Base-by-base conservation (phyloP, 1,140 invertebrate species). In the Hormaphis cornu region DNA sequence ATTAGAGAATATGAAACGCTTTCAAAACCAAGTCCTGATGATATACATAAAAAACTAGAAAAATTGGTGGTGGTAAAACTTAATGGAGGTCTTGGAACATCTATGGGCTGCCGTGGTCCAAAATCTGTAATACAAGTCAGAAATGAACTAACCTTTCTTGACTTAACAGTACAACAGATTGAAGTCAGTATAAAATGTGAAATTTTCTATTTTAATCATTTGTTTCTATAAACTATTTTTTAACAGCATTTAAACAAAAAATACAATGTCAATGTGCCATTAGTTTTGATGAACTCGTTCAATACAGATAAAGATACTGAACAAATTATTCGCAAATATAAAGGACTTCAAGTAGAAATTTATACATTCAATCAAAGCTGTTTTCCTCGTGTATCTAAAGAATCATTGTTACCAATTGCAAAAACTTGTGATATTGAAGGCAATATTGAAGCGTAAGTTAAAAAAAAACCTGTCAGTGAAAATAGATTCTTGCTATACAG, bases 251-350 rank as follows among this genome's bases (percentile, higher is more conserved):
- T 99, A 50, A 99, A 99, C 79, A 95, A 92, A 82, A 90, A 85
- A 0, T 99, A 98, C 78, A 88, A 91, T 75, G 88, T 89, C 28
- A 92, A 95, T 79, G 95, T 99, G 1, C 97, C 97, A 3, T 80
- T 99, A 50, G 93, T 99, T 24, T 81, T 99, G 53, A 99, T 99
- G 97, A 97, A 99, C 79, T 99, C 96, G 0, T 99, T 99, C 80
- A 99, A 99, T 78, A 99, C 97, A 0, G 93, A 99, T 76, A 94
- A 94, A 74, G 97, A 99, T 75, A 99, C 97, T 0, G 87, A 94
- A 78, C 95, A 94, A 81, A 87, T 92, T 30, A 87, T 99, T 66
- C 84, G 91, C 69, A 99, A 98, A 78, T 99, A 99, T 80, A 88
- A 89, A 77, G 94, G 95, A 35, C 86, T 98, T 71, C 87, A 95